Evolutionary conservation across 2,888 invertebrate genomes (phyloP), one percentile per base, ranked within the genome.

Genomic region (Labia minor): DNA sequence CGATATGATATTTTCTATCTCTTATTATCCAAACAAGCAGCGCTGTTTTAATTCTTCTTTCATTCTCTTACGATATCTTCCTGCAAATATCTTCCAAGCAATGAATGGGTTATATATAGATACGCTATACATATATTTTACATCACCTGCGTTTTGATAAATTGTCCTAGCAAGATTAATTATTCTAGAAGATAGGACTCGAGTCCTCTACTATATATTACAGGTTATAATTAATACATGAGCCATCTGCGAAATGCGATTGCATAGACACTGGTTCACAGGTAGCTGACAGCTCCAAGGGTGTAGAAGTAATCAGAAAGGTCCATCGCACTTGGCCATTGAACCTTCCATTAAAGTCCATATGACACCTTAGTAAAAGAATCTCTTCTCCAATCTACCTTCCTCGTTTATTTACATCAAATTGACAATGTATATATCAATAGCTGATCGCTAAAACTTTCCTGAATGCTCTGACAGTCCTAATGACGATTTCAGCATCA

Each of bases 81-180:
- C n/a, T 49, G 49, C 49, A 49, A 49, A 49, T 49, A 49, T 49
- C 49, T 49, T 49, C 49, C 3, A 49, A 10, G 49, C 49, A 49
- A 49, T 49, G 49, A 49, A 49, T 49, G 49, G 49, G 49, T 49
- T 49, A 49, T 49, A 49, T 49, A 49, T 49, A 26, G 26, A 26
- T 26, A 26, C 26, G 26, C 26, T 26, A 49, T 49, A 49, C 49
- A 49, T 49, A 49, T 49, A 49, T 49, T 49, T 26, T 26, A 26
- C 49, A 49, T 49, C 49, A 49, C 49, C 49, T 49, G 49, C 49
- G 49, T 49, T 49, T 49, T 49, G 49, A 49, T 49, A 49, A 49
- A 49, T 49, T 49, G 49, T 49, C n/a, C 49, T 14, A 14, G 49
- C 49, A 49, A 49, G 49, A 49, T 49, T 49, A 49, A 49, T 49